These are phyloP conservation scores for Ammodramus savannarum DNA, from an alignment of 2,113 vertebrate genomes.

Conservation along the genomic window DNA sequence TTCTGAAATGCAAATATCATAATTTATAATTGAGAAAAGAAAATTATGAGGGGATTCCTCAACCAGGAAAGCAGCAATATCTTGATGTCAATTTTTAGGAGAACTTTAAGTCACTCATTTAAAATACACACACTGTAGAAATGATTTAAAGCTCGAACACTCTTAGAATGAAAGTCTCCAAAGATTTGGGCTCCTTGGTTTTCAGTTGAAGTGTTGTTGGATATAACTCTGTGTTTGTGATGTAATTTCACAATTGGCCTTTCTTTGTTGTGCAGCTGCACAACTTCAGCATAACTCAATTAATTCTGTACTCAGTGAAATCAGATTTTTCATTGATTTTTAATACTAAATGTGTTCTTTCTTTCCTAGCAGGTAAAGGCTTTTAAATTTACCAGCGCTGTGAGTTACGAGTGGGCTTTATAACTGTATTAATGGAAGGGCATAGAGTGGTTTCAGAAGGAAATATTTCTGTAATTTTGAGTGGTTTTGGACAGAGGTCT, in stretches of 20 bases:
- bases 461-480: not conserved
- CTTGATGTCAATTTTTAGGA: not conserved
- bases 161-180: not conserved
- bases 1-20: not conserved
- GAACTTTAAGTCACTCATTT: not conserved
- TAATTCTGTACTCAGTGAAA: not conserved
- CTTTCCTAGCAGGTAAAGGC: not conserved
- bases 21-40: not conserved
- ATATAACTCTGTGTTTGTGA: not conserved
- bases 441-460: not conserved
- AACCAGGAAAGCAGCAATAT: not conserved
- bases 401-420: not conserved
- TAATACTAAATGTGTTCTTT: not conserved
- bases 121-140: not conserved
- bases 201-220: not conserved
- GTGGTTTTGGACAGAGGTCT: not conserved
- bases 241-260: not conserved
- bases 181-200: not conserved
- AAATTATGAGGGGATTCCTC: not conserved
- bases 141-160: not conserved
- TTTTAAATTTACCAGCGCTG: not conserved
- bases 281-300: not conserved
- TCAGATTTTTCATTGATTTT: not conserved
- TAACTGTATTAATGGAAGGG: not conserved
- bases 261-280: not conserved